Percentiles rank a stretch among this genome's conserved stretches.
These are phyloP conservation scores for Urocynchramus pylzowi DNA, from an alignment of 2,113 vertebrate species.

Conservation along the genomic window DNA sequence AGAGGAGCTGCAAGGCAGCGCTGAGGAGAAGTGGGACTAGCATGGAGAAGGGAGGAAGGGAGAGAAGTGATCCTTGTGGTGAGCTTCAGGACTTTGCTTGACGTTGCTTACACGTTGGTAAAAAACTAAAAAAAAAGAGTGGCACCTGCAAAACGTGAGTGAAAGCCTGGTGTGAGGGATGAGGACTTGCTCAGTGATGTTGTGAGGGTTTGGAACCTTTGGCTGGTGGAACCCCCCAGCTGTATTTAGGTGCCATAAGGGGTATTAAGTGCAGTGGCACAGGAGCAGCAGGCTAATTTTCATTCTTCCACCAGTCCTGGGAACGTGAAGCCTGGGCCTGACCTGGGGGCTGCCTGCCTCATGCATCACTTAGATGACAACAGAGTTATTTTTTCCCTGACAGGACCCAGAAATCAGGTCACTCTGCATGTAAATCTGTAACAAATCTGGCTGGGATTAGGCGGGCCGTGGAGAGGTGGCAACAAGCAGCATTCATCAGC, in stretches of 20 bases:
- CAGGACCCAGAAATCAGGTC: constrained; percentile 43
- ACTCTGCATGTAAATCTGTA: constrained; percentile 17
- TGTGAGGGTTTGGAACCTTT: fast-evolving
- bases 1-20: not conserved
- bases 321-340: not conserved
- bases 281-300: not conserved
- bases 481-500: constrained; percentile 27
- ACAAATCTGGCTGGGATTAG: constrained; percentile 44
- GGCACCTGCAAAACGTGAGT: not conserved
- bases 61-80: not conserved
- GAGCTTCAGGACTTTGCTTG: not conserved
- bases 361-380: constrained; percentile 35
- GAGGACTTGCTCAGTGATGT: not conserved
- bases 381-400: constrained; percentile 30
- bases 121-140: not conserved
- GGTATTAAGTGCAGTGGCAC: not conserved
- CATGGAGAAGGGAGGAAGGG: not conserved
- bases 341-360: not conserved
- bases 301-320: not conserved
- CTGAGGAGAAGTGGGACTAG: not conserved
- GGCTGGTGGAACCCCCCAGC: not conserved
- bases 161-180: fast-evolving
- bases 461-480: not conserved
- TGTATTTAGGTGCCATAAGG: not conserved
- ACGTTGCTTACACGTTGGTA: fast-evolving